Evolutionary conservation across 2,888 invertebrate species (phyloP).

Genomic region (Tetheella fluctuosa): DNA sequence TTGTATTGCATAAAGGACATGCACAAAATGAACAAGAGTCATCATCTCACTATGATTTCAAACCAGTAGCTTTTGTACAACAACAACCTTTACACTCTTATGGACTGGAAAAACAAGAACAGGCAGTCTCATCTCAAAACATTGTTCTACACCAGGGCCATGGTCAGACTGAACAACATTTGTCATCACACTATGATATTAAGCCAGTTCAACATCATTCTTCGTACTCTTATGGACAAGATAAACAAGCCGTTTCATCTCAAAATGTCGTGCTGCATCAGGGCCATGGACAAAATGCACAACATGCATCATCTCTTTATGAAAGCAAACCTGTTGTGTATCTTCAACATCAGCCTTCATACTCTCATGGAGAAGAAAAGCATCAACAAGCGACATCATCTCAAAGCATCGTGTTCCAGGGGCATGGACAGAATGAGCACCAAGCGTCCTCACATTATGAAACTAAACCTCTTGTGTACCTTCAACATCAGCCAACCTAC

Average conservation of each 20-base stretch:
- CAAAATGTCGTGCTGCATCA: constrained; percentile 33
- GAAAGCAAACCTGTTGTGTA: neutral
- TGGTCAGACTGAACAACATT: neutral
- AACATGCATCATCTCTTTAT: neutral
- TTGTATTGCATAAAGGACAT: constrained; percentile 18
- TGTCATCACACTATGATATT: neutral
- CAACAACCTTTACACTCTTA: constrained; percentile 44
- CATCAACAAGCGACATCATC: constrained; percentile 17
- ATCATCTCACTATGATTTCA: constrained; percentile 2
- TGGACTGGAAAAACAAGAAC: constrained; percentile 45
- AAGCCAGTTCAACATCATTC: constrained; percentile 37
- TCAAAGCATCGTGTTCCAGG: constrained; percentile 20
- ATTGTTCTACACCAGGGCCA: constrained; percentile 25
- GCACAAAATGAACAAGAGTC: too few species aligned
- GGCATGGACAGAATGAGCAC: constrained; percentile 30
- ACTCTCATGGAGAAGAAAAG: neutral
- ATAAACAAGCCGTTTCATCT: constrained; percentile 41
- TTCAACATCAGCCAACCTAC: constrained; percentile 20
- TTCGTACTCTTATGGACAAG: constrained; percentile 50
- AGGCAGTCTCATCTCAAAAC: constrained; percentile 42
- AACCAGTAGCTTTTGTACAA: constrained; percentile 18
- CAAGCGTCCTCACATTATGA: constrained; percentile 20
- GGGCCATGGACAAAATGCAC: neutral
- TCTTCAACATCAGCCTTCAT: neutral
- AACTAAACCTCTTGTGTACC: constrained; percentile 17